Evolutionary conservation across 1,140 invertebrate genomes (phyloP).

Genomic region (Streblospio benedicti): DNA sequence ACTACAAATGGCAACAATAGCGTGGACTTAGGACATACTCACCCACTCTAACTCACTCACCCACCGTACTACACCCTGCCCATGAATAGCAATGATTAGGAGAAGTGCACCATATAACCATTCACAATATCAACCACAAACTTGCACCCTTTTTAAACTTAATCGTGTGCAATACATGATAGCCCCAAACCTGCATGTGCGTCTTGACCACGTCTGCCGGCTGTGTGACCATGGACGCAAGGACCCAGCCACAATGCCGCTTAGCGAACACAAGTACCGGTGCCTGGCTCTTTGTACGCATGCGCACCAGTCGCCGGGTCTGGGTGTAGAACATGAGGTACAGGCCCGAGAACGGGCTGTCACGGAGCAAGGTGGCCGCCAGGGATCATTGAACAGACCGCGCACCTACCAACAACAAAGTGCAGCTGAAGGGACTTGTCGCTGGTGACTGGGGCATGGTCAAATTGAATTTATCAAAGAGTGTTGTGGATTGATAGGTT

Average conservation of each 20-base stretch:
- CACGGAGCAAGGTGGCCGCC: slow-evolving; percentile 71
- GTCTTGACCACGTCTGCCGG: slow-evolving; percentile 90
- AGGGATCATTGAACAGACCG: slow-evolving; percentile 78
- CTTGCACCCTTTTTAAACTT: too few species aligned
- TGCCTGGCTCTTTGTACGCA: slow-evolving; percentile 56
- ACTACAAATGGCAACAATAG: too few species aligned
- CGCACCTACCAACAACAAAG: slow-evolving; percentile 83
- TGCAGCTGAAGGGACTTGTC: slow-evolving; percentile 86
- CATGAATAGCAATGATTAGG: too few species aligned
- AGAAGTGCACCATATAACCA: too few species aligned
- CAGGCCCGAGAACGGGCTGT: slow-evolving; percentile 83
- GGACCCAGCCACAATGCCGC: slow-evolving; percentile 71
- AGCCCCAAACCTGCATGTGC: slow-evolving; percentile 84
- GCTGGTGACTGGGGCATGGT: slow-evolving; percentile 72
- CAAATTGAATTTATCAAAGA: too few species aligned
- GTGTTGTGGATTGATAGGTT: too few species aligned
- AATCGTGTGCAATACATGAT: too few species aligned
- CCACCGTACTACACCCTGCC: too few species aligned
- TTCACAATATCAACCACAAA: too few species aligned
- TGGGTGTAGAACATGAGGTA: slow-evolving; percentile 87
- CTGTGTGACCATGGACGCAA: slow-evolving; percentile 78
- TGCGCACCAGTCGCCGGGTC: slow-evolving; percentile 64
- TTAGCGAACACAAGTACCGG: too few species aligned
- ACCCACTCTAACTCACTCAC: too few species aligned
- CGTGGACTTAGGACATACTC: too few species aligned